Evolutionary conservation across 2,113 vertebrate genomes (phyloP), one percentile per base, ranked within the genome.

Genomic region (Notarius quadriscutis): DNA sequence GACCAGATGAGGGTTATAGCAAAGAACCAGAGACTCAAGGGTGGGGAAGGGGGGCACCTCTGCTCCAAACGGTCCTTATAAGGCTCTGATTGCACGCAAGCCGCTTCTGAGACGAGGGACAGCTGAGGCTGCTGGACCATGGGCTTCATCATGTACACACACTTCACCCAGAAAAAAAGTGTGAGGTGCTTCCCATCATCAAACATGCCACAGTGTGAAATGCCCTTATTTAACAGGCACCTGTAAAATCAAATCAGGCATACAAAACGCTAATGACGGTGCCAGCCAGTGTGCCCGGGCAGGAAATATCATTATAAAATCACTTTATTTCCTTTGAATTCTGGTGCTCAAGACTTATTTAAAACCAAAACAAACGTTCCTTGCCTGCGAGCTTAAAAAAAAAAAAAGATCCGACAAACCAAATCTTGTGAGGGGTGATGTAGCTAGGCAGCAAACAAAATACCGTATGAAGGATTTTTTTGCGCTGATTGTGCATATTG

Each of bases 1-100:
- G 93, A 94, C 90, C 94, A 94, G 93, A 92, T 84, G 91, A 90
- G 90, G 91, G 91, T 92, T 91, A 92, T 88, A 87, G 89, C 87
- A 83, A 91, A 91, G 92, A 92, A 90, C 63, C 88, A 84, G 91
- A 89, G 86, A 90, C 91, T 88, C 57, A 85, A 86, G 79, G 87
- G 77, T 62, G 86, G 79, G n/a, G 83, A 84, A 89, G 83, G 78
- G 79, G 91, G 91, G 91, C 91, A 90, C 91, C 86, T 90, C 91
- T 90, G 90, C 87, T 88, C 90, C 87, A 90, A 87, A 53, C 90
- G 84, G 89, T 20, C 94, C 94, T 91, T 94, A 94, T 94, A 95
- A 92, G 94, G 95, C 60, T 81, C 84, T 91, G 88, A 91, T 83
- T 89, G 86, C 83, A 89, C 80, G 75, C 69, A 77, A 87, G 85